Evolutionary conservation across 30 jellyfish, hydroid and myxozoan species (phyloP), one percentile per base, ranked within the genome.

Genomic region (Pseudorhiza aurosa): DNA sequence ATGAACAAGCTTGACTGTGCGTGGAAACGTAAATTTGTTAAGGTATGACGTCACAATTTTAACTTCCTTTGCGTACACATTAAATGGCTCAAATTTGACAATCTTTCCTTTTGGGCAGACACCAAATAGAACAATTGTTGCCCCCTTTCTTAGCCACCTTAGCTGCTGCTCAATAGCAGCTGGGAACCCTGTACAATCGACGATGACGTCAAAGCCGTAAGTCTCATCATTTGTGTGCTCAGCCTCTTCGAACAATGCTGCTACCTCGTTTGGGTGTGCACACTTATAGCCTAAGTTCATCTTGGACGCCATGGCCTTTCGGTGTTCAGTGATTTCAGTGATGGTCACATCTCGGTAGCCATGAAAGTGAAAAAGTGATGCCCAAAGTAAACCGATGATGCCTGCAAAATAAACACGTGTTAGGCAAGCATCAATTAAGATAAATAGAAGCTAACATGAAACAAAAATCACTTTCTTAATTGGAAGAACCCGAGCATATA

Each of bases 291-390:
- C 96, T 8, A 89, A 67, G 42, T 89, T 59, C 68, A 89, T 45
- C 36, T 70, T 81, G 0, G 91, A 76, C 8, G 96, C 90, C 96
- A 89, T 89, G n/a, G 60, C 96, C 35, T 75, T 75, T 42, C 96
- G 85, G 12, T 74, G 83, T 45, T 82, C 97, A 22, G 89, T 55
- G 7, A 87, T 82, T 65, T 89, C 96, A 11, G 88, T 89, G 50
- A 89, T 75, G 11, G 93, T 75, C 7, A 89, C 97, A 30, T 82
- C 89, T 11, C 97, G 96, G 82, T 60, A 83, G 27, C 97, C 97
- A 70, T 83, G 97, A 78, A 68, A 89, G 74, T 89, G 97, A 67
- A 89, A 89, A 60, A 89, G 58, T 8, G 93, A 89, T 18, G 96
- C 95, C 97, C 97, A 89, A 15, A 71, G 68, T 25, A 89, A 88